Base-by-base conservation (phyloP, 2,113 vertebrate species). In the Chionis minor region DNA sequence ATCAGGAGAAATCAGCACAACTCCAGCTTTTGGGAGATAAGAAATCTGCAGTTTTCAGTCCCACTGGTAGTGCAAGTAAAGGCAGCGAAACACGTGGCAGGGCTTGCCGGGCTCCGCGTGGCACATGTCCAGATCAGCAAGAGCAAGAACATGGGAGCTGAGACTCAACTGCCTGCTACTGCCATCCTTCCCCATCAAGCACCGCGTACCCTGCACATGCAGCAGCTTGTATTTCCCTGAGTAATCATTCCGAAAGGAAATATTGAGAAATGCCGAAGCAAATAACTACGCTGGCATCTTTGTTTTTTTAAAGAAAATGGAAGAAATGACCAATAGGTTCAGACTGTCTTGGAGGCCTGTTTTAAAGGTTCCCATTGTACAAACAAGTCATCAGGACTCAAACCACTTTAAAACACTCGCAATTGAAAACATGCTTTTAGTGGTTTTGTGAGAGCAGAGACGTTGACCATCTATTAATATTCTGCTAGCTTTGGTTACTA, bases 381-480 rank as follows among this genome's bases (percentile, higher is more conserved):
- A 97, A 97, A 98, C 97, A 97, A 98, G 86, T 94, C 86, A 96
- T 96, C 95, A 97, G 97, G 94, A 84, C 83, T 97, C 96, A 95
- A 97, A 98, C 97, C 97, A 96, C 97, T 95, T 97, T 62, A 96
- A 97, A 98, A 94, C 97, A 87, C 97, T 96, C 84, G 80, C 71
- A 97, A 71, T 45, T 94, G 96, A 97, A 93, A 97, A 96, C 97
- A 95, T 97, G 96, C 91, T 97, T 96, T 98, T 97, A 97, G 98
- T 97, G 98, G 98, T 98, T 98, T 97, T 59, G 90, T 86, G 89
- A 96, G 87, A 93, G 97, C 73, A 33, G 78, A 96, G 94, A 83
- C 85, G 96, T 98, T 95, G 94, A 71, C 74, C 96, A 89, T 97
- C 98, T 97, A 97, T 98, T 97, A 97, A 97, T 97, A 97, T 95